Percentiles rank a stretch among this genome's conserved stretches.
phyloP scores from a whole-genome alignment of 2,888 invertebrate species.

The Amiota communis region DNA sequence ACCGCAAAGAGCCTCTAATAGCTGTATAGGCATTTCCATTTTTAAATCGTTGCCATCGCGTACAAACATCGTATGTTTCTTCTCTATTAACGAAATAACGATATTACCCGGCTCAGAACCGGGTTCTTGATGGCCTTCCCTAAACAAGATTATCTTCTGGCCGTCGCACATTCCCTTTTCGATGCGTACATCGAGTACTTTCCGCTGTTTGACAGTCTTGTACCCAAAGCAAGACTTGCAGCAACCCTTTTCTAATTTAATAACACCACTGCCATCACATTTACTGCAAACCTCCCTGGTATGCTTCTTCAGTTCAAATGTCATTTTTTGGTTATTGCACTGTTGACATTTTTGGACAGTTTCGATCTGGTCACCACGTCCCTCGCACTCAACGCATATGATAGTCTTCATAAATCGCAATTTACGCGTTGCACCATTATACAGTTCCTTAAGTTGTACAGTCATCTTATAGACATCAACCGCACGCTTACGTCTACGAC shows the following conservation, averaged over 20 bases:
- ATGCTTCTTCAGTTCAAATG: constrained; percentile 85
- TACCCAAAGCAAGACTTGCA: constrained; percentile 95
- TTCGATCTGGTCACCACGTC: constrained; percentile 95
- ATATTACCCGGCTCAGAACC: constrained; percentile 96
- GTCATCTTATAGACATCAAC: constrained; percentile 95
- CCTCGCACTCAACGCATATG: constrained; percentile 97
- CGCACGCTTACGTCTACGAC: constrained; percentile 85
- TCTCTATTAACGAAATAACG: constrained; percentile 94
- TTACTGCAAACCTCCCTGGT: constrained; percentile 88
- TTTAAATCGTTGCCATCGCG: constrained; percentile 82
- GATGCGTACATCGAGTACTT: constrained; percentile 95
- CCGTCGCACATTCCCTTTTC: constrained; percentile 97
- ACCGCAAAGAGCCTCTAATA: constrained; percentile 95
- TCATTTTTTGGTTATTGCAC: constrained; percentile 86
- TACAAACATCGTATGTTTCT: constrained; percentile 86
- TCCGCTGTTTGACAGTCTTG: constrained; percentile 91
- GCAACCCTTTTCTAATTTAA: constrained; percentile 90
- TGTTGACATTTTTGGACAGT: constrained; percentile 87
- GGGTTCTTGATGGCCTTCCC: constrained; percentile 98
- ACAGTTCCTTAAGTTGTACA: constrained; percentile 94
- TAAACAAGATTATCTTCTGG: constrained; percentile 93
- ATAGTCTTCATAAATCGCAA: constrained; percentile 95
- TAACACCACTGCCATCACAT: constrained; percentile 90
- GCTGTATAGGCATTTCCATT: constrained; percentile 86
- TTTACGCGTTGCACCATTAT: constrained; percentile 94